phyloP scores from a whole-genome alignment of 1,140 invertebrate genomes.

The Chironomus tepperi region DNA sequence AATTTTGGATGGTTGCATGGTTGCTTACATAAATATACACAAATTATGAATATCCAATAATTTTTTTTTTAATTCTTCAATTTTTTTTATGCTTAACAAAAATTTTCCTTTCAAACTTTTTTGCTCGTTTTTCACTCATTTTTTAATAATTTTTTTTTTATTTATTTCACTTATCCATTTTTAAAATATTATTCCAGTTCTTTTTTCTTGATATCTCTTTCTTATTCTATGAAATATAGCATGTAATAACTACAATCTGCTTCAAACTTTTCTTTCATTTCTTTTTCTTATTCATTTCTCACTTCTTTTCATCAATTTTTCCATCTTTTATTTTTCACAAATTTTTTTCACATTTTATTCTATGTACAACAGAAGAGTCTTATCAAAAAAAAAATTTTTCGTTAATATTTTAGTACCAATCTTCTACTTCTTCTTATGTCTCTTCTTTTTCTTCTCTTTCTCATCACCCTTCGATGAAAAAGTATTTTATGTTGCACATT shows the following conservation, averaged over 20 bases:
- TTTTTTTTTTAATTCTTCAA: neutral
- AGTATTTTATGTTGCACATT: neutral
- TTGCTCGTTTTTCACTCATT: neutral
- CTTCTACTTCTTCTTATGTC: too few species aligned
- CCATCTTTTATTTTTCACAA: too few species aligned
- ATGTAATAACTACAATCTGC: too few species aligned
- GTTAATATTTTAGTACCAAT: too few species aligned
- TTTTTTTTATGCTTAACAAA: neutral
- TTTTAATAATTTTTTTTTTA: neutral
- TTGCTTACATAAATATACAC: too few species aligned
- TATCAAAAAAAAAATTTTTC: too few species aligned
- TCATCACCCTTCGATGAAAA: neutral
- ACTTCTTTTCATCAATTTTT: too few species aligned
- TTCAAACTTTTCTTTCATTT: neutral
- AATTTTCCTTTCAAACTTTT: neutral
- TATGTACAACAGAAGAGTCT: too few species aligned
- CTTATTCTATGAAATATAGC: neutral
- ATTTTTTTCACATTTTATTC: too few species aligned
- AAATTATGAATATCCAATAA: neutral
- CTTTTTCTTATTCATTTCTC: neutral
- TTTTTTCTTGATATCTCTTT: neutral
- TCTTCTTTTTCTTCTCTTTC: neutral
- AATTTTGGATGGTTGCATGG: neutral
- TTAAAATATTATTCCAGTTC: neutral
- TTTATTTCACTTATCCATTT: neutral